These are phyloP conservation scores for Drosophila mimetica DNA, from an alignment of 2,888 invertebrate species.

Conservation along the genomic window DNA sequence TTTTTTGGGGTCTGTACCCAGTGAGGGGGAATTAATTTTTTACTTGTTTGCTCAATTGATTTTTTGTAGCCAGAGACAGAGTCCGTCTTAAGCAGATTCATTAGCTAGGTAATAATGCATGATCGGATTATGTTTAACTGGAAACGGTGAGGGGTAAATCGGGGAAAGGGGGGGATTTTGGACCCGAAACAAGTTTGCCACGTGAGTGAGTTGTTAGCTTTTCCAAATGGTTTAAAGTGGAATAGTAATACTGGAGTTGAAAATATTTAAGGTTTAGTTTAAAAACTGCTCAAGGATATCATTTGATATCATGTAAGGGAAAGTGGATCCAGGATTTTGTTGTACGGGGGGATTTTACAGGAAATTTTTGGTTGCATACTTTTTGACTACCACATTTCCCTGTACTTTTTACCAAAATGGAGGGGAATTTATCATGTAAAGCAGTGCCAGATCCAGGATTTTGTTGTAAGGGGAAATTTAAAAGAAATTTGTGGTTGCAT, in stretches of 20 bases:
- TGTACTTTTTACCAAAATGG: no score
- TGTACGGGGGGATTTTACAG: no score
- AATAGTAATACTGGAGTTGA: no score
- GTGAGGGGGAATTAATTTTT: conserved; percentile 75
- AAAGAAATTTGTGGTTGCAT: no score
- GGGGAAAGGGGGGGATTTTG: background rate
- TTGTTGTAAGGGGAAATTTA: no score
- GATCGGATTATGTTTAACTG: conserved; percentile 72
- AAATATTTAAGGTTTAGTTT: no score
- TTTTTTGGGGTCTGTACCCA: conserved; percentile 57
- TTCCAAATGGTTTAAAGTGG: conserved; percentile 1
- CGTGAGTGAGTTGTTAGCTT: conserved; percentile 26
- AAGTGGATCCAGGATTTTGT: no score
- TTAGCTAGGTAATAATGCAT: conserved; percentile 78
- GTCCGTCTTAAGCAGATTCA: conserved; percentile 73
- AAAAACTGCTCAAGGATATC: background rate
- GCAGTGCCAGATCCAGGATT: no score
- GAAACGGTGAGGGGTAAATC: conserved; percentile 6
- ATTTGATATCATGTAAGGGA: background rate
- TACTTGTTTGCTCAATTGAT: conserved; percentile 72
- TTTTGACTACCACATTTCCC: no score
- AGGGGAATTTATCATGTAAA: no score
- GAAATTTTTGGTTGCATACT: no score
- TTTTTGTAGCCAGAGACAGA: conserved; percentile 51
- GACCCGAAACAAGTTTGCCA: conserved; percentile 21